Base-by-base conservation (phyloP, 1,140 invertebrate species). In the Cydia fagiglandana region DNA sequence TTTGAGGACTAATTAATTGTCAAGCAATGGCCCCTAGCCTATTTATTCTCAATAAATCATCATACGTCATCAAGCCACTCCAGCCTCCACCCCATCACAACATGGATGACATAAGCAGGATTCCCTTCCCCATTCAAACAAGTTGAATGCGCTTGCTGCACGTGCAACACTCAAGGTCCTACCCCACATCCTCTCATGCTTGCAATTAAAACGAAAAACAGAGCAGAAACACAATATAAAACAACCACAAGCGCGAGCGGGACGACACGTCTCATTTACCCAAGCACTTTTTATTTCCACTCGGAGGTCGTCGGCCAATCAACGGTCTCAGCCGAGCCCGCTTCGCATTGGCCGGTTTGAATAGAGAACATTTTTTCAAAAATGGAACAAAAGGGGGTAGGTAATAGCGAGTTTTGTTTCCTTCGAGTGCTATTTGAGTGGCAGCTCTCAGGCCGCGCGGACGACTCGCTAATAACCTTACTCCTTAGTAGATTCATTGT, bases 201-300 rank as follows among this genome's bases (percentile, higher is more conserved):
- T 86, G 89, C 91, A 92, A 92, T 92, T 92, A 92, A 91, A 91
- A 92, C 91, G 88, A 91, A 91, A 92, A 91, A 89, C 87, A 77
- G 86, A 89, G 78, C 73, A 83, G 79, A 82, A 88, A 81, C 82
- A 74, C 78, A 66, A 76, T 81, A 89, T 80, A 81, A 68, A 75
- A 74, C 77, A 50, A 74, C 80, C 82, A 74, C 73, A 79, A 77
- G 85, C 81, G 77, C 79, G 85, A 91, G 88, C 81, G 85, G 84
- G 88, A 91, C 80, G 78, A 76, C 81, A 83, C 81, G 83, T 78
- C 89, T 92, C 89, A 92, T 91, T 90, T 92, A 87, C 83, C 84
- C 81, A 81, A 90, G 89, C 86, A 88, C 88, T 92, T 92, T 90
- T 92, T 92, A 92, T 91, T 92, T 90, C 89, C 86, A 90, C 88